Base-by-base conservation (phyloP, 2,888 invertebrate genomes). In the Phyllotreta cruciferae region DNA sequence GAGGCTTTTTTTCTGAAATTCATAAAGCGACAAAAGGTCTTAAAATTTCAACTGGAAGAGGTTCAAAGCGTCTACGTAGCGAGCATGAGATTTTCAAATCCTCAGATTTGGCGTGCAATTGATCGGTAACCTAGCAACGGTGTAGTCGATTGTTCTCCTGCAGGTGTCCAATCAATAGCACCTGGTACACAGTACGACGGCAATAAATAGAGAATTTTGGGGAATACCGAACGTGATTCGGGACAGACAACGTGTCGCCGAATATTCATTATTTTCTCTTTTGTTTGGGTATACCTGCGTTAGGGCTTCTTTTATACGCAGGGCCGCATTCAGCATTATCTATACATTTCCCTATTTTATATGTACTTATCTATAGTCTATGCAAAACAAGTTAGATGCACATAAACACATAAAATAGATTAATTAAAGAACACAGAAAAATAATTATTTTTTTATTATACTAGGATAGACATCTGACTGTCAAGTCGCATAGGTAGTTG, bases 111-210 rank as follows among this genome's bases (percentile, higher is more conserved):
- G 74, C 79, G 76, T 78, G 78, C 79, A 77, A 78, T 56, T 77
- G 74, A 75, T 73, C 72, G 73, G 80, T 80, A 74, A 76, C 80
- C 79, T 80, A 79, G 80, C 79, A 79, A 80, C 80, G 76, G 75
- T 73, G 13, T 52, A 73, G 72, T 71, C 78, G 71, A 80, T 80
- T 79, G 80, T 80, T 80, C 79, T 78, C 77, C 67, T 77, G 79
- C 80, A 80, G 80, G 80, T 80, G 80, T 79, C 79, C 79, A 78
- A 80, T 80, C 80, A 80, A 80, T 80, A 80, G 79, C 79, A 80
- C 79, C 80, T 80, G 79, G 78, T 67, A 60, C 55, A 58, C 58
- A 52, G 37, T 58, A 45, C 57, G 66, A 70, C 70, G 69, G 74
- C 70, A 72, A 66, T 67, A 67, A 63, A 60, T 58, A 57, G 66